phyloP scores from a whole-genome alignment of 2,888 invertebrate species.

The Corbicula japonica region DNA sequence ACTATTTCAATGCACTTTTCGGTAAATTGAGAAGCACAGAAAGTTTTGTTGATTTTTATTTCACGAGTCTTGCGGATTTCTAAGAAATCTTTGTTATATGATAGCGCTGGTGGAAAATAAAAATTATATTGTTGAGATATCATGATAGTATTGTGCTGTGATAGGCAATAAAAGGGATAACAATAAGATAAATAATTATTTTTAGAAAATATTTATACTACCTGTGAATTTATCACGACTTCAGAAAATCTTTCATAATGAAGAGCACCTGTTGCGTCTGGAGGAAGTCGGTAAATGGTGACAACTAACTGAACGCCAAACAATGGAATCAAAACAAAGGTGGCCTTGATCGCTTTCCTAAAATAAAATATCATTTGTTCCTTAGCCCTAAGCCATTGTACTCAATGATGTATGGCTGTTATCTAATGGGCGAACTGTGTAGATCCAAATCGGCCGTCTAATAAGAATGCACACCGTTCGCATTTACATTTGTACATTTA shows the following conservation, averaged over 20 bases:
- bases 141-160: no score
- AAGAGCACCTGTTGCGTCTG: slow-evolving; percentile 64
- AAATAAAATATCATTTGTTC: no score
- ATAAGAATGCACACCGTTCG: not conserved
- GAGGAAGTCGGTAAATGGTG: slow-evolving; percentile 80
- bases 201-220: slow-evolving; percentile 57
- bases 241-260: slow-evolving; percentile 79
- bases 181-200: no score
- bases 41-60: no score
- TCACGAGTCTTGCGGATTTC: no score
- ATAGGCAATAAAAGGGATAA: not conserved
- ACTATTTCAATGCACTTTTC: no score
- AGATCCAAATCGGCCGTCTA: not conserved
- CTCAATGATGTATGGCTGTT: not conserved
- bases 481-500: not conserved
- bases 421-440: not conserved
- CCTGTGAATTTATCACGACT: slow-evolving; percentile 82
- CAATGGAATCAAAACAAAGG: slow-evolving; percentile 84
- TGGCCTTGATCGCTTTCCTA: slow-evolving; percentile 82
- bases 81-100: no score
- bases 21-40: no score
- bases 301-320: slow-evolving; percentile 84
- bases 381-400: not conserved
- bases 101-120: no score
- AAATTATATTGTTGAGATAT: no score